Conservation (phyloP, 2,888 invertebrate species). For the Lysandra bellargus region DNA sequence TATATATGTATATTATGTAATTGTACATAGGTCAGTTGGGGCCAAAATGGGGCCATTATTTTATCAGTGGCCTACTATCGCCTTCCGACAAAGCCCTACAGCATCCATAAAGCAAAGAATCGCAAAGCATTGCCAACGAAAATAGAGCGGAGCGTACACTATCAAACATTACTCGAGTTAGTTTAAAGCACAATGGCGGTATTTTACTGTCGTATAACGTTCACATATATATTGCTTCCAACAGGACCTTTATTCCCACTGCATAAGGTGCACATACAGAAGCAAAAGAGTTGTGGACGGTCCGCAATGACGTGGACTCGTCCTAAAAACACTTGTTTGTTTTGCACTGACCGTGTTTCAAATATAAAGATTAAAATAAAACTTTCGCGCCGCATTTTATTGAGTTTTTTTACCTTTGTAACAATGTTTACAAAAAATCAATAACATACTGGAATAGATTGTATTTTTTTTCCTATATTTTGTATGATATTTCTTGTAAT, state of each 20-base stretch:
- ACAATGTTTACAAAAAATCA: neutral
- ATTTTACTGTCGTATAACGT: neutral
- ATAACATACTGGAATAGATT: too few species aligned
- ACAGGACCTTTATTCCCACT: too few species aligned
- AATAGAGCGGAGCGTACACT: neutral
- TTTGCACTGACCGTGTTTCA: constrained; percentile 45
- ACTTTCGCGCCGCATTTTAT: neutral
- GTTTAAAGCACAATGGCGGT: neutral
- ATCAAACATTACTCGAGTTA: constrained; percentile 3
- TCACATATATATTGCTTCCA: neutral
- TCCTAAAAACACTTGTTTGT: constrained; percentile 53
- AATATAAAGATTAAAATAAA: constrained; percentile 9
- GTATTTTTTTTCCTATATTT: too few species aligned
- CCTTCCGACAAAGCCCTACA: neutral
- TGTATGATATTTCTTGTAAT: too few species aligned
- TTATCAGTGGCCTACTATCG: neutral
- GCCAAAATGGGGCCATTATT: neutral
- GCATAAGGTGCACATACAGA: too few species aligned
- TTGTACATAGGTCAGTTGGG: neutral
- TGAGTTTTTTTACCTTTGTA: neutral
- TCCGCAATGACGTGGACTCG: constrained; percentile 40
- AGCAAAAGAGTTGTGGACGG: too few species aligned
- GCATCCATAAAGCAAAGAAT: neutral
- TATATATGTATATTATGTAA: neutral
- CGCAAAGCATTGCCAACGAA: neutral